Evolutionary conservation across 1,140 invertebrate species (phyloP).

Genomic region (Lepidotrigona ventralis): DNA sequence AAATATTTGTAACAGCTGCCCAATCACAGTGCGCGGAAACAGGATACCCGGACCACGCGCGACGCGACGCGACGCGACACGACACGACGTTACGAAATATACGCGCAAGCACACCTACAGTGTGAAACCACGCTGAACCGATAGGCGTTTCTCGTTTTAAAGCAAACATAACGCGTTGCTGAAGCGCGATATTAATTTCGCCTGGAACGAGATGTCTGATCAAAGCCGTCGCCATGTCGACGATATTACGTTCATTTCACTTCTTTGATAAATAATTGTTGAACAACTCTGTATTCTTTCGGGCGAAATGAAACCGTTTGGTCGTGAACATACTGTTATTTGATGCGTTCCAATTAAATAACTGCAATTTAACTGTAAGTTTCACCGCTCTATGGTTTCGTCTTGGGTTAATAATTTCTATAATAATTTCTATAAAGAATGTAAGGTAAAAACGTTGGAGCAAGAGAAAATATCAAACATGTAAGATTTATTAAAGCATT

Average conservation of each 20-base stretch:
- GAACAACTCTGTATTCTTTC: neutral
- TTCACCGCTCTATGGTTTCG: neutral
- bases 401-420: too few species aligned
- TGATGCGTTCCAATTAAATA: neutral
- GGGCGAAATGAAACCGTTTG: neutral
- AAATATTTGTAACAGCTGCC: conserved; percentile 54
- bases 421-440: too few species aligned
- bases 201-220: neutral
- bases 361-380: too few species aligned
- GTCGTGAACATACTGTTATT: neutral
- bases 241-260: neutral
- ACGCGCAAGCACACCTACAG: neutral
- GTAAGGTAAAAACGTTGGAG: too few species aligned
- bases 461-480: too few species aligned
- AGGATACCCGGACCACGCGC: conserved; percentile 31
- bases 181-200: conserved; percentile 17
- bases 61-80: too few species aligned
- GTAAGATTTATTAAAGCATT: too few species aligned
- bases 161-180: conserved; percentile 25
- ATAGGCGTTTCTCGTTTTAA: conserved; percentile 28
- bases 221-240: neutral
- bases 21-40: neutral
- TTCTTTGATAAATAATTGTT: neutral
- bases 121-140: conserved; percentile 25
- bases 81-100: conserved; percentile 20